phyloP scores from a whole-genome alignment of 2,113 vertebrate genomes.

The Hippolais icterina region DNA sequence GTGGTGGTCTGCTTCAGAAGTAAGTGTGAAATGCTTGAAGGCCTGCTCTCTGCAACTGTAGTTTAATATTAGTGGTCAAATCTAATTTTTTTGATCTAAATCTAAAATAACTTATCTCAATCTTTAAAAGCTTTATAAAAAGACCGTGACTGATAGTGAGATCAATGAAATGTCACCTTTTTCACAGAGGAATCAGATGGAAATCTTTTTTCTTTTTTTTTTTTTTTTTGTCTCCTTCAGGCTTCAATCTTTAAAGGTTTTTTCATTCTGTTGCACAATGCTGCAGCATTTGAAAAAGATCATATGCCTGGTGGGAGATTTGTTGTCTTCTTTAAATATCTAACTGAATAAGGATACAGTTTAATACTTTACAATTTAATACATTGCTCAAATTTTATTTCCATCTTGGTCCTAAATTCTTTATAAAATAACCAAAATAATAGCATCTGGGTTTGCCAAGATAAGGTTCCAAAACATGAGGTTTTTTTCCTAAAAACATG shows the following conservation, averaged over 20 bases:
- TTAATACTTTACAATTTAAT: not conserved
- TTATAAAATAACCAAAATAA: not conserved
- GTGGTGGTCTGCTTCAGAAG: not conserved
- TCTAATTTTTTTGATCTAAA: not conserved
- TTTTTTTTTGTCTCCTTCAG: not conserved
- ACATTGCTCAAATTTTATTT: not conserved
- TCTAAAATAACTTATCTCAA: not conserved
- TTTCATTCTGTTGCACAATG: not conserved
- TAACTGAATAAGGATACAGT: not conserved
- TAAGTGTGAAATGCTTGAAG: not conserved
- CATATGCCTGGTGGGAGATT: not conserved
- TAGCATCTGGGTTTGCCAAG: not conserved
- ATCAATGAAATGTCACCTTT: not conserved
- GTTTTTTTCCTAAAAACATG: not conserved
- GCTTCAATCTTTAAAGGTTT: not conserved
- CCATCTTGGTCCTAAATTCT: not conserved
- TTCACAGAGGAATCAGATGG: not conserved
- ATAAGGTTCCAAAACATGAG: not conserved
- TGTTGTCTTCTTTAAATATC: not conserved
- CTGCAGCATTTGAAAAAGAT: not conserved
- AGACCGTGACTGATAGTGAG: rapidly evolving
- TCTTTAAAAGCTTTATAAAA: not conserved
- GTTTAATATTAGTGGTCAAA: not conserved
- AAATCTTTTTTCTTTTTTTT: not conserved
- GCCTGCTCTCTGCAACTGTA: not conserved